Evolutionary conservation across 2,888 invertebrate genomes (phyloP).

Genomic region (Smittia aterrima): DNA sequence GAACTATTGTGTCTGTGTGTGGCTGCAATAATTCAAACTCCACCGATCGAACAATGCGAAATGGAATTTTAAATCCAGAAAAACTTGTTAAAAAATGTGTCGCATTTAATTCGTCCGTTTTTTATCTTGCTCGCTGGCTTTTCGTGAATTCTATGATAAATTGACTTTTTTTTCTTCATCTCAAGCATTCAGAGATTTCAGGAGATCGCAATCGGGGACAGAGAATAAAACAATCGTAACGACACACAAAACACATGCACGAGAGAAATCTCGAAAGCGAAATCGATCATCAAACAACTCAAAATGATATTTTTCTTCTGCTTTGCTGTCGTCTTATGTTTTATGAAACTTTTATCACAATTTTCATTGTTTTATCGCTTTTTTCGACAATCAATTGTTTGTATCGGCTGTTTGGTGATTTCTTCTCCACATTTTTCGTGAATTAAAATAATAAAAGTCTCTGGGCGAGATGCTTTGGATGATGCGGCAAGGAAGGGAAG

Average conservation of each 20-base stretch:
- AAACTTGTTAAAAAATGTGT: slow-evolving; percentile 41
- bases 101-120: slow-evolving; percentile 29
- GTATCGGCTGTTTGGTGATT: not conserved
- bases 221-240: slow-evolving; percentile 30
- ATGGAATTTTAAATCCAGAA: slow-evolving; percentile 3
- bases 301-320: slow-evolving; percentile 29
- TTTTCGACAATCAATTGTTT: slow-evolving; percentile 29
- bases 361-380: slow-evolving; percentile 36
- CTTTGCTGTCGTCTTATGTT: slow-evolving; percentile 12
- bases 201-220: slow-evolving; percentile 21
- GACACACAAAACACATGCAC: slow-evolving; percentile 39
- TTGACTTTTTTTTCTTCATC: not conserved
- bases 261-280: not conserved
- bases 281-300: slow-evolving; percentile 36
- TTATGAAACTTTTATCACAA: slow-evolving; percentile 39
- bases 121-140: not conserved
- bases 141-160: slow-evolving; percentile 32
- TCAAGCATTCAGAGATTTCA: not conserved
- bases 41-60: slow-evolving; percentile 37
- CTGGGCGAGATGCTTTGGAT: too few relatives aligned
- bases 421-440: not conserved
- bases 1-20: slow-evolving; percentile 34
- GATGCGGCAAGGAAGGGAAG: too few relatives aligned
- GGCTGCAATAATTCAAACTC: slow-evolving; percentile 34
- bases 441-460: not conserved